A percentile compares a stretch with the other conserved stretches of the same genome.
These are phyloP conservation scores for Ditylenchus weischeri DNA, from an alignment of 2,888 invertebrate species.

Conservation along the genomic window DNA sequence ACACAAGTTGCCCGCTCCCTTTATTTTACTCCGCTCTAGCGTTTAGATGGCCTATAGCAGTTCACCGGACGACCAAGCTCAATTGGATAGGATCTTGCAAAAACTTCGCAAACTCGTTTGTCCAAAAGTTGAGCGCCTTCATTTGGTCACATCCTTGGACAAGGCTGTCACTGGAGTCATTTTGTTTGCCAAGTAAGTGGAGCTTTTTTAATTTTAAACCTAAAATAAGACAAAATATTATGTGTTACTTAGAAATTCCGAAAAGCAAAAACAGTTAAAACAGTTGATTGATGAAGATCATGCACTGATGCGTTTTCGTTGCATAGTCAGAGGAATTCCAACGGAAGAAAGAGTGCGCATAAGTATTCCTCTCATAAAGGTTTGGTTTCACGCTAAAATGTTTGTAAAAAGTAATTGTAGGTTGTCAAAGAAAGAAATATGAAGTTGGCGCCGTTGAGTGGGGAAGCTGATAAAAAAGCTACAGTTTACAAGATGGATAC, in stretches of 20 bases:
- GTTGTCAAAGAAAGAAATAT: slow-evolving; percentile 28
- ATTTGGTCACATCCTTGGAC: slow-evolving; percentile 37
- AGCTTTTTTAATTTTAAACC: background rate
- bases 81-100: slow-evolving; percentile 35
- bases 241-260: slow-evolving; percentile 18
- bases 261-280: slow-evolving; percentile 26
- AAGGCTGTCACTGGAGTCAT: slow-evolving; percentile 33
- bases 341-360: slow-evolving; percentile 26
- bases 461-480: background rate
- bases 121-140: slow-evolving; percentile 27
- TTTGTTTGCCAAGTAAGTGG: slow-evolving; percentile 38
- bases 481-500: slow-evolving; percentile 29
- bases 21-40: no score
- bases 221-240: no score
- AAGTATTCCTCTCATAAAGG: slow-evolving; percentile 33
- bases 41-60: slow-evolving; percentile 33
- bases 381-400: slow-evolving; percentile 3
- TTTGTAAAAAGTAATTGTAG: slow-evolving; percentile 11
- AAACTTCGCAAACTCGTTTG: slow-evolving; percentile 33
- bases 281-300: slow-evolving; percentile 20
- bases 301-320: slow-evolving; percentile 23
- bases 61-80: slow-evolving; percentile 24
- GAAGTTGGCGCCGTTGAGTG: slow-evolving; percentile 32
- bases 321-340: slow-evolving; percentile 35
- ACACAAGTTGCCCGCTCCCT: no score